phyloP scores from a whole-genome alignment of 2,797 vertebrate genomes.

The Coendou prehensilis region DNA sequence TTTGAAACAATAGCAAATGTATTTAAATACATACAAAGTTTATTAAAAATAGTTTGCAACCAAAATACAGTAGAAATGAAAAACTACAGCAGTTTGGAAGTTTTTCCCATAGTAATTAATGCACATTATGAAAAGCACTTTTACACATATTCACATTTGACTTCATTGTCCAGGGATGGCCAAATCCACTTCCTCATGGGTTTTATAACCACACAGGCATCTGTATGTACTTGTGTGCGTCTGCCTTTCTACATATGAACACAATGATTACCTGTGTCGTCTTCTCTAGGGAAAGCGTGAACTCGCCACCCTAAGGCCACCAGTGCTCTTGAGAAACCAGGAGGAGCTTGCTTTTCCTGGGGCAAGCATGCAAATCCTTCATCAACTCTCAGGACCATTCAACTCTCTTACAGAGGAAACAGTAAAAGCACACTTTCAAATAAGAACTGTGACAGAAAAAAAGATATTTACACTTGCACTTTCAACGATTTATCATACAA shows the following conservation, averaged over 20 bases:
- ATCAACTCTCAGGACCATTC: conserved; percentile 84
- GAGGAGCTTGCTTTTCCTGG: conserved; percentile 86
- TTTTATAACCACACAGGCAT: conserved; percentile 43
- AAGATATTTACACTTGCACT: conserved; percentile 89
- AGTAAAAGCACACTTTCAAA: conserved; percentile 89
- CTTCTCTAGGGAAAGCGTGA: conserved; percentile 75
- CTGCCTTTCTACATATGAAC: conserved; percentile 84
- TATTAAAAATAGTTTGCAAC: conserved; percentile 93
- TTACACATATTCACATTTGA: conserved; percentile 88
- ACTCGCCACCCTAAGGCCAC: conserved; percentile 81
- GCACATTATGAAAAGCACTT: conserved; percentile 88
- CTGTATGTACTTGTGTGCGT: conserved; percentile 72
- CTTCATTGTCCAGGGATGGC: conserved; percentile 85
- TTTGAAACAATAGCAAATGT: conserved; percentile 69
- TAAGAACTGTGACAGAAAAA: conserved; percentile 87
- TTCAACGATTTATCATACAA: conserved; percentile 88
- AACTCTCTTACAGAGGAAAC: conserved; percentile 85
- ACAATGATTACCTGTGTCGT: conserved; percentile 82
- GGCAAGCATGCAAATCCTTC: conserved; percentile 87
- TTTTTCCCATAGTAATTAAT: conserved; percentile 87
- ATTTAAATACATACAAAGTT: conserved; percentile 92
- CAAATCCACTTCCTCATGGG: conserved; percentile 83
- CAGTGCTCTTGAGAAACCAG: conserved; percentile 86
- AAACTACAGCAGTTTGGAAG: conserved; percentile 91
- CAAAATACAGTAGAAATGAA: conserved; percentile 92